A percentile compares a stretch with the other conserved stretches of the same genome.
Conservation (phyloP, 1,140 invertebrate genomes). For the Ericerus pela region DNA sequence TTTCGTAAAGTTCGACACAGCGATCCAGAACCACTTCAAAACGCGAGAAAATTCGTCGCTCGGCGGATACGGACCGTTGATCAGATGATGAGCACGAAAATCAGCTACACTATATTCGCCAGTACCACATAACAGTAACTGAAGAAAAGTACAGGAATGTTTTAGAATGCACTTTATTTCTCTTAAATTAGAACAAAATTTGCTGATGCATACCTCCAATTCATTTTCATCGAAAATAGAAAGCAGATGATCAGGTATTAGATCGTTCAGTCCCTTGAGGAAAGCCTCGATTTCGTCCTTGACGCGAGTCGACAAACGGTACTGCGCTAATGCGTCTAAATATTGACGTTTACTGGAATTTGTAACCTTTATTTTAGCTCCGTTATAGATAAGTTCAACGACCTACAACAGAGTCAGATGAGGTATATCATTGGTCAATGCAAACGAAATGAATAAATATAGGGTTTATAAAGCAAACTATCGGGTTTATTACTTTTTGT, state of each 20-base stretch:
- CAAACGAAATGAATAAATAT: no score
- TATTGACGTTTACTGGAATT: constrained; percentile 69
- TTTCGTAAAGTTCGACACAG: constrained; percentile 75
- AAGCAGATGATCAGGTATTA: constrained; percentile 81
- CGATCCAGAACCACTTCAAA: constrained; percentile 88
- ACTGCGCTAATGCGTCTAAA: constrained; percentile 76
- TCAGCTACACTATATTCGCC: constrained; percentile 84
- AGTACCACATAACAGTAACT: constrained; percentile 81
- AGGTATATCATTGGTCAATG: background rate
- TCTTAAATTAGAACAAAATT: background rate
- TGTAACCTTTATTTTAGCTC: constrained; percentile 49
- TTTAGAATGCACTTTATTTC: no score
- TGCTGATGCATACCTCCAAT: constrained; percentile 54
- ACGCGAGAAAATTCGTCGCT: constrained; percentile 69
- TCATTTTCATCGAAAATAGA: constrained; percentile 95
- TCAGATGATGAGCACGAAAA: constrained; percentile 71
- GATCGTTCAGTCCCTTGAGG: constrained; percentile 71
- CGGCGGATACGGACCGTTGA: constrained; percentile 62
- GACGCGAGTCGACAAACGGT: constrained; percentile 62
- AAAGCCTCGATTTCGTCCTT: constrained; percentile 76
- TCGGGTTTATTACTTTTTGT: constrained; percentile 41
- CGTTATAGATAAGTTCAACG: constrained; percentile 60
- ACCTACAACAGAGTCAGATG: constrained; percentile 27
- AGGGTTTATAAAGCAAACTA: no score
- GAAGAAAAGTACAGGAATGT: constrained; percentile 27